Conservation (phyloP, 2,113 vertebrate species). For the Tachysurus vachellii region DNA sequence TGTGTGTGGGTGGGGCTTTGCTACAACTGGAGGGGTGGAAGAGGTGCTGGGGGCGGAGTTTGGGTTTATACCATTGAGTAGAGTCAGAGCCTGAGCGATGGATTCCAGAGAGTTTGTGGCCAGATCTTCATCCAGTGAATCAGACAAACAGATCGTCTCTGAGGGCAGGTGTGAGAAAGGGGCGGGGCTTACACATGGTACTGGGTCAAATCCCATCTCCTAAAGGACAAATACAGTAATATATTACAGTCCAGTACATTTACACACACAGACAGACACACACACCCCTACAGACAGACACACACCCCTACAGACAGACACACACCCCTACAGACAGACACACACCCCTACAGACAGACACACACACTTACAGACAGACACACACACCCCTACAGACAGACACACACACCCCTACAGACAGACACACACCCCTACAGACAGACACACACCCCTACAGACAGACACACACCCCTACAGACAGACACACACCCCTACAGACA, state of each 20-base stretch:
- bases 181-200: conserved; percentile 53
- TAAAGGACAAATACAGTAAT: conserved; percentile 33
- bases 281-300: background rate
- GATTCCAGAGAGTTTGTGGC: conserved; percentile 88
- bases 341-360: too few relatives aligned
- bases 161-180: conserved; percentile 66
- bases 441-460: background rate
- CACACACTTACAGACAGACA: background rate
- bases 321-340: too few relatives aligned
- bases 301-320: background rate
- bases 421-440: background rate
- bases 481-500: background rate
- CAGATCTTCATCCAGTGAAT: conserved; percentile 93
- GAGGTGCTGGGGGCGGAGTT: conserved; percentile 72
- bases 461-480: too few relatives aligned
- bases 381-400: background rate
- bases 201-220: conserved; percentile 65
- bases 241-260: background rate
- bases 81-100: conserved; percentile 87
- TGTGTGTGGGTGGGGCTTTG: conserved; percentile 57
- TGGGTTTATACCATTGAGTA: conserved; percentile 79
- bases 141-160: conserved; percentile 93
- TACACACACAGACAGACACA: background rate
- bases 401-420: background rate
- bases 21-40: conserved; percentile 78